Conservation (phyloP, 2,797 vertebrate genomes). For the Mycteria americana region DNA sequence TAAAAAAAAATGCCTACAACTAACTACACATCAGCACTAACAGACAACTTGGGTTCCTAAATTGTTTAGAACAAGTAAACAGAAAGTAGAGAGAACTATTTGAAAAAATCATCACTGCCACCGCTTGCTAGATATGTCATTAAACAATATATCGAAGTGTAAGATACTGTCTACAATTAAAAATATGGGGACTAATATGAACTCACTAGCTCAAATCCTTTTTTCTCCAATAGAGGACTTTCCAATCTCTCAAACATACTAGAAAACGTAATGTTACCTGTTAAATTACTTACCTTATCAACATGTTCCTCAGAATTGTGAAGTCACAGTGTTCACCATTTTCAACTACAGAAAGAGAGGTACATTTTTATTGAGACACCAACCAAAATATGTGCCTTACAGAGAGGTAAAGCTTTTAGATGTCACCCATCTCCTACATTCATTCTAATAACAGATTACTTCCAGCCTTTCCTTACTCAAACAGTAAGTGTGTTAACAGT, state of each 20-base stretch:
- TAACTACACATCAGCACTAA: not conserved
- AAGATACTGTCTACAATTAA: not conserved
- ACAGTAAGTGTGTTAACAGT: not conserved
- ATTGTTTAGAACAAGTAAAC: not conserved
- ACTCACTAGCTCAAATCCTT: not conserved
- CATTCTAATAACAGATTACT: not conserved
- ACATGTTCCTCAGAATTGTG: slow-evolving; percentile 98
- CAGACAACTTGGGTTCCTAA: not conserved
- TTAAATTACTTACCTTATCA: slow-evolving; percentile 87
- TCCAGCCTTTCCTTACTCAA: not conserved
- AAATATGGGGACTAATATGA: not conserved
- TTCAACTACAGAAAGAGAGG: slow-evolving; percentile 83
- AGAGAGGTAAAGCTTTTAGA: not conserved
- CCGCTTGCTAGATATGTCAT: not conserved
- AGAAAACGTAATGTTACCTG: not conserved
- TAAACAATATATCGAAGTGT: not conserved
- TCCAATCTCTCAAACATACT: not conserved
- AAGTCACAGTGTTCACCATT: slow-evolving; percentile 98
- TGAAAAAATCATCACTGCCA: not conserved
- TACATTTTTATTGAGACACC: not conserved
- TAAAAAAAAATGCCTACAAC: not conserved
- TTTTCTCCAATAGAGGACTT: not conserved
- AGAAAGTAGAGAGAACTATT: not conserved
- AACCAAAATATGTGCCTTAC: not conserved
- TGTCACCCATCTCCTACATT: not conserved